These are phyloP conservation scores for Vulpes vulpes DNA, from an alignment of 2,113 vertebrate species.

Conservation along the genomic window DNA sequence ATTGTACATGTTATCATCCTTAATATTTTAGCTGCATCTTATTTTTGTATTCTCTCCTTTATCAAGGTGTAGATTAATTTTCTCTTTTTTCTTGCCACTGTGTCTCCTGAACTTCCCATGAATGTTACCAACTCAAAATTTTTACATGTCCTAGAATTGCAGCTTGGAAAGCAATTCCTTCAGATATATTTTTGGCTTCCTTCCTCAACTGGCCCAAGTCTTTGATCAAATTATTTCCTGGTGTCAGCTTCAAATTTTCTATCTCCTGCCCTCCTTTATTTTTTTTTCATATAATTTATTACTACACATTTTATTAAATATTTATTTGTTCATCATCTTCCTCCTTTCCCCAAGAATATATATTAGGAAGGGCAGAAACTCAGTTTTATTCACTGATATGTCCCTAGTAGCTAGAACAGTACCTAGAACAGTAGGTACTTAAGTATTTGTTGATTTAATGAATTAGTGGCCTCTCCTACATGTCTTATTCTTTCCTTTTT, in stretches of 20 bases:
- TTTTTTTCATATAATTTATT: constrained; percentile 26
- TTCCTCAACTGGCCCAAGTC: background rate
- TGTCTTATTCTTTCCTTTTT: constrained; percentile 1
- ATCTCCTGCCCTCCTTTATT: background rate
- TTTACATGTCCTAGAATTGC: background rate
- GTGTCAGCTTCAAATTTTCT: background rate
- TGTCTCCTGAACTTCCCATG: background rate
- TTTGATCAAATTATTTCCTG: background rate
- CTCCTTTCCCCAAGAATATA: background rate
- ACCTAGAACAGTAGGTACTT: background rate
- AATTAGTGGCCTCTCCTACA: background rate
- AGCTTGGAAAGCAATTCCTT: background rate
- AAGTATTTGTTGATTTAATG: background rate
- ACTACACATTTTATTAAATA: background rate
- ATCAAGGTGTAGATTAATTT: background rate
- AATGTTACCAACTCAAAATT: background rate
- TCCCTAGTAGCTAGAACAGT: background rate
- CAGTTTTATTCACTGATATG: background rate
- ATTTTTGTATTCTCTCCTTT: background rate
- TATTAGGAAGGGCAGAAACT: background rate
- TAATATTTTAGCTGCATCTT: constrained; percentile 11
- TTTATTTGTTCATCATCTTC: constrained; percentile 5
- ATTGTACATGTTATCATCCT: background rate
- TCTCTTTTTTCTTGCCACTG: background rate
- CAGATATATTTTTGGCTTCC: background rate